Percentiles rank a stretch among this genome's conserved stretches.
phyloP scores from a whole-genome alignment of 1,140 invertebrate genomes.

The Drosophila micromelanica region DNA sequence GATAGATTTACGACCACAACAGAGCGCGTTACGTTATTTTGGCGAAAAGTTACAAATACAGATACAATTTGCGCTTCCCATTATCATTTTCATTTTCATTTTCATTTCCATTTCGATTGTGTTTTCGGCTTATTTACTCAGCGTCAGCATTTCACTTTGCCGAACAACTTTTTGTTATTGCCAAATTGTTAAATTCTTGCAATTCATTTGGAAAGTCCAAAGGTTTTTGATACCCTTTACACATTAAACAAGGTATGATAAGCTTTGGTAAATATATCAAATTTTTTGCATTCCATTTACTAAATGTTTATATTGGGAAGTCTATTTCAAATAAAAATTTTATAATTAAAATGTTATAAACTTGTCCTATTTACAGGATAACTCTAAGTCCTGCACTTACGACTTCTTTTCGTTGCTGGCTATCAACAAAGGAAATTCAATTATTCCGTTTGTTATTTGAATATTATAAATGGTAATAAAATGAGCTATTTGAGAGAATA shows the following conservation, averaged over 20 bases:
- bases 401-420: no score
- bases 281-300: background rate
- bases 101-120: conserved; percentile 32
- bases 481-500: no score
- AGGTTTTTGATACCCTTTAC: conserved; percentile 16
- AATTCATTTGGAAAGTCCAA: conserved; percentile 25
- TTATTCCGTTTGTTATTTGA: no score
- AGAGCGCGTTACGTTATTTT: conserved; percentile 10
- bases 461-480: no score
- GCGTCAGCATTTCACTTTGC: conserved; percentile 29
- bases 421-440: no score
- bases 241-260: background rate
- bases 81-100: conserved; percentile 39
- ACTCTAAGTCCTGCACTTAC: no score
- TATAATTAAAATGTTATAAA: no score
- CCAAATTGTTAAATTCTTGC: conserved; percentile 28
- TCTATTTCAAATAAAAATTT: no score
- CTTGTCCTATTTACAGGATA: no score
- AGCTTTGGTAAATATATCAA: background rate
- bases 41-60: conserved; percentile 21
- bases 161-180: conserved; percentile 27
- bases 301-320: no score
- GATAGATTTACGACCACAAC: conserved; percentile 37
- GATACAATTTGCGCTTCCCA: conserved; percentile 44
- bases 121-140: conserved; percentile 20